Base-by-base conservation (phyloP, 2,113 vertebrate species). In the Craseonycteris thonglongyai region DNA sequence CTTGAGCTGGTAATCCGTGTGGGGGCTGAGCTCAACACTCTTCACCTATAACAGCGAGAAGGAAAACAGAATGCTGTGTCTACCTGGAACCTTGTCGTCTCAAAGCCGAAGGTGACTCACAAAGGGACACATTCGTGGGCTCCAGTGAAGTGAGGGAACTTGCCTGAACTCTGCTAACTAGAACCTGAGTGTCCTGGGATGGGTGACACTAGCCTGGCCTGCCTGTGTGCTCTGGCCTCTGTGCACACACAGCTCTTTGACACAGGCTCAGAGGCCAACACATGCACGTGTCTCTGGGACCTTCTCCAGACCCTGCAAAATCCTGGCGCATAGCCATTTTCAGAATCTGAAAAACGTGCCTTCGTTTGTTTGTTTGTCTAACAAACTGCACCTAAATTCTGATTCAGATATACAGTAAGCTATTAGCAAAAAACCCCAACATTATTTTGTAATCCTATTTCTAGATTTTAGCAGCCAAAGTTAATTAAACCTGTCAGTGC, bases 1-100 rank as follows among this genome's bases (percentile, higher is more conserved):
- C 97, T 99, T 99, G 93, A 99, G 96, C 96, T 99, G 99, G 95
- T 99, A 99, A 97, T 99, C 99, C 1, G 99, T 99, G 93, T 99
- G 99, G 65, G 99, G 99, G 95, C 99, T 99, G 76, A 99, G 99
- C 94, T 99, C 99, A 71, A 99, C 98, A 54, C 95, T 97, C 97
- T 98, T 99, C 94, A 99, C 98, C 99, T 99, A 85, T 24, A 76
- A 87, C 1, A 18, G 90, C 30, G 78, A 82, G 61, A 93, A 65
- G 45, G 0, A 7, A 65, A 96, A 78, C 7, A 49, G 58, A 71
- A 59, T 2, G 38, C 68, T 7, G 0, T 2, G 59, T 71, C 61
- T 26, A 40, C 47, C 38, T 12, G 76, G 84, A 89, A 61, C 26
- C n/a, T 6, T 58, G 49, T 28, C 54, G 71, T n/a, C 56, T 58